phyloP scores from a whole-genome alignment of 2,797 vertebrate genomes.

The Anguilla megastoma region DNA sequence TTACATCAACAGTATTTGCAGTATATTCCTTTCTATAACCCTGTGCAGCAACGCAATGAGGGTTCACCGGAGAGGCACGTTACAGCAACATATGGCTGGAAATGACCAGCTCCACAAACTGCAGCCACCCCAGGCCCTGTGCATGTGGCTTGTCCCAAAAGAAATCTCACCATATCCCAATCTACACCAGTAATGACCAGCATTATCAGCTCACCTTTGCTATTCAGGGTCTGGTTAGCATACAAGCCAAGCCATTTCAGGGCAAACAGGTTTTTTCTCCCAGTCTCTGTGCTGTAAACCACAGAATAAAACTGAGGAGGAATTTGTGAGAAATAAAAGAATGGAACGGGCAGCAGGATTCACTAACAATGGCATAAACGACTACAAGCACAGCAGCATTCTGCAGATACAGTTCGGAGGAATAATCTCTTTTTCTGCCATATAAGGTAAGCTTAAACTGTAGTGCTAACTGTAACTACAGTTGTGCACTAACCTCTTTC shows the following conservation, averaged over 20 bases:
- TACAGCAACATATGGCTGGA: neutral
- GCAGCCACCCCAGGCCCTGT: neutral
- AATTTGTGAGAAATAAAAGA: neutral
- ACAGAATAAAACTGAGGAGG: neutral
- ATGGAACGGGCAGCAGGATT: neutral
- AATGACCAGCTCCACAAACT: neutral
- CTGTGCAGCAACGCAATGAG: neutral
- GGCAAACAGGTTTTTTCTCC: neutral
- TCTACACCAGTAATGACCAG: neutral
- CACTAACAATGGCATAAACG: neutral
- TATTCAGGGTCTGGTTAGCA: neutral
- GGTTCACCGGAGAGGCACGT: neutral
- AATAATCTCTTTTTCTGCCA: constrained; percentile 26
- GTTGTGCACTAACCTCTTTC: constrained; percentile 18
- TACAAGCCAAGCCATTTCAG: neutral
- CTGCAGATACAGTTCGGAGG: neutral
- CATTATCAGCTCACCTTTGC: neutral
- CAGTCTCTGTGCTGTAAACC: neutral
- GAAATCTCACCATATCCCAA: neutral
- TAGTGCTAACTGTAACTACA: neutral
- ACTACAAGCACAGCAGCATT: neutral
- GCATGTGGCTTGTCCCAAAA: neutral
- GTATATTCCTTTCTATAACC: neutral
- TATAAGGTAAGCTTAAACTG: constrained; percentile 32
- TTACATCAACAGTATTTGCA: no score